These are phyloP conservation scores for Neotoxoptera formosana DNA, from an alignment of 1,140 invertebrate genomes.

Conservation along the genomic window DNA sequence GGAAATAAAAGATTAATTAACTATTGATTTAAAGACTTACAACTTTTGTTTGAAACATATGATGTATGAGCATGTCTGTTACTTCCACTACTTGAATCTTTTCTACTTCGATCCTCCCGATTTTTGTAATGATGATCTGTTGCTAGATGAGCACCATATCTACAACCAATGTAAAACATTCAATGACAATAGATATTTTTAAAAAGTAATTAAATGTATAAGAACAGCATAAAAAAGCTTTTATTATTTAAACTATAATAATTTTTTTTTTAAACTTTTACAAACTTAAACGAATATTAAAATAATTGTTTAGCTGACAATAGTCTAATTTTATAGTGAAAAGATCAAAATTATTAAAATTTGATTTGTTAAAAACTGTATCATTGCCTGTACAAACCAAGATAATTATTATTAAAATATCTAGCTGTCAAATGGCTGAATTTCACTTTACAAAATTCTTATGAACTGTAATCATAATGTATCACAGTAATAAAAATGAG, in stretches of 20 bases:
- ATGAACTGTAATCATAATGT: neutral
- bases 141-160: slow-evolving; percentile 26
- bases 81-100: slow-evolving; percentile 41
- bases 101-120: slow-evolving; percentile 47
- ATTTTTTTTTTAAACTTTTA: slow-evolving; percentile 19
- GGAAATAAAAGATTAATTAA: neutral
- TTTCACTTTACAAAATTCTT: slow-evolving; percentile 36
- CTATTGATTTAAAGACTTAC: neutral
- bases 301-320: slow-evolving; percentile 35
- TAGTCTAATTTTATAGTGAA: neutral
- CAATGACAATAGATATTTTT: neutral
- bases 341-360: slow-evolving; percentile 35
- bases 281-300: slow-evolving; percentile 32
- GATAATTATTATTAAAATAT: slow-evolving; percentile 29
- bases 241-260: neutral
- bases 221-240: neutral
- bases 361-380: neutral
- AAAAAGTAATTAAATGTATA: neutral
- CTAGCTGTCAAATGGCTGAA: slow-evolving; percentile 27
- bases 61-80: slow-evolving; percentile 17
- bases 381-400: slow-evolving; percentile 32
- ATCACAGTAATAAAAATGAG: neutral
- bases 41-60: slow-evolving; percentile 52
- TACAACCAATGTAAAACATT: neutral
- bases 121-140: slow-evolving; percentile 49